Evolutionary conservation across 2,797 vertebrate genomes (phyloP), one percentile per base, ranked within the genome.

Genomic region (Arremon aurantiirostris): DNA sequence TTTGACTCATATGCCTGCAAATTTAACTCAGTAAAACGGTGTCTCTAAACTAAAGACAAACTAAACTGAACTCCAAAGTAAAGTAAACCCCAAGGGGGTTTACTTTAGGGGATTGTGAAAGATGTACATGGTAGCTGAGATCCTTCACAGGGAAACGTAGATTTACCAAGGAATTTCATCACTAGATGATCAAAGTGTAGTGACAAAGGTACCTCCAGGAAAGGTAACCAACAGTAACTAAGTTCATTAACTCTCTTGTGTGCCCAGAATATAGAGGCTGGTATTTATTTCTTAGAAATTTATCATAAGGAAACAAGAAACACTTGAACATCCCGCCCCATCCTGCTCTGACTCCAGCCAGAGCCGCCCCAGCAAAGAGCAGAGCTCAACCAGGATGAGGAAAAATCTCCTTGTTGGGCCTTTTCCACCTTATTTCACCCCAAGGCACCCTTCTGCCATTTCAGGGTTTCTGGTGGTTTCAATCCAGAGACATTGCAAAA

Each of bases 1-100:
- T 92, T 94, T 95, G 82, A 94, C 87, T 95, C 75, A 83, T 66
- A 77, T 46, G 30, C 44, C 30, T 68, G 37, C 56, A 76, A 64
- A 93, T 46, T 95, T 84, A 20, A 16, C 19, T 50, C 34, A 21
- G 47, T 92, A 70, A 42, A 85, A 53, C 37, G 23, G 12, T 39
- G 12, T 57, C 15, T 82, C 26, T 27, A 35, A 61, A 49, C 12
- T 23, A 32, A 76, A 76, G 32, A 28, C 32, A 35, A 49, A 21
- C 41, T 28, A 53, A 93, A n/a, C 24, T 35, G 26, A 64, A 34
- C 8, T 76, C 18, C 17, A 14, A 55, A n/a, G 19, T 28, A 82
- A 91, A 63, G 18, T 18, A 82, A 89, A 63, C 7, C 14, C 8
- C 28, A 63, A 0, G 37, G 37, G 37, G 37, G 37, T 39, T 39